phyloP scores from a whole-genome alignment of 2,113 vertebrate species.

The Pyrgilauda ruficollis region DNA sequence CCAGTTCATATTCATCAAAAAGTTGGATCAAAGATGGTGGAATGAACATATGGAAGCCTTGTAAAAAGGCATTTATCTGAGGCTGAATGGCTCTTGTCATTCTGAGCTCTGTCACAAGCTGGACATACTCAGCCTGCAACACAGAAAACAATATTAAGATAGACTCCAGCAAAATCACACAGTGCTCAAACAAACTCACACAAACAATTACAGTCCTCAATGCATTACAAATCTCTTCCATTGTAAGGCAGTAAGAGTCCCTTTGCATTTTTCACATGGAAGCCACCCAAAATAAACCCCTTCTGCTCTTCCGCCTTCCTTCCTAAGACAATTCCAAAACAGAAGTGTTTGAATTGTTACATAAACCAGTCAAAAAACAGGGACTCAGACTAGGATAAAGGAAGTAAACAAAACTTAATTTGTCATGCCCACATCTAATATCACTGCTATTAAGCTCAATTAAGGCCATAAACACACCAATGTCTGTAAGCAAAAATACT shows the following conservation, averaged over 20 bases:
- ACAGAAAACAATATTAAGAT: neutral
- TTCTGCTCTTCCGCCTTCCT: neutral
- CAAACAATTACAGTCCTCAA: neutral
- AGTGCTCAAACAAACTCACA: neutral
- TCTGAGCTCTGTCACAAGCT: constrained; percentile 96
- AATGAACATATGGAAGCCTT: constrained; percentile 98
- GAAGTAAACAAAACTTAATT: neutral
- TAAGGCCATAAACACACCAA: neutral
- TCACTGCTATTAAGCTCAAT: neutral
- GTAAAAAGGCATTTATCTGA: constrained; percentile 96
- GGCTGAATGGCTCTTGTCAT: constrained; percentile 99
- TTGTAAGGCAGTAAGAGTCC: neutral
- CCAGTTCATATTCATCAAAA: constrained; percentile 98
- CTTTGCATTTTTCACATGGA: neutral
- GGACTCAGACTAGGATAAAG: neutral
- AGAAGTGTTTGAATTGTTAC: neutral
- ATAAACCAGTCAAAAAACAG: neutral
- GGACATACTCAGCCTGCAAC: constrained; percentile 94
- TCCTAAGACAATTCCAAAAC: neutral
- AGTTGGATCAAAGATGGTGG: constrained; percentile 94
- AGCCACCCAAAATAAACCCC: neutral
- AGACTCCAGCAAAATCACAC: neutral
- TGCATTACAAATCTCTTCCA: neutral
- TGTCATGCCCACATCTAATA: neutral
- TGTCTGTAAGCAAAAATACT: neutral